Base-by-base conservation (phyloP, 2,888 invertebrate species). In the Cephalotes varians region DNA sequence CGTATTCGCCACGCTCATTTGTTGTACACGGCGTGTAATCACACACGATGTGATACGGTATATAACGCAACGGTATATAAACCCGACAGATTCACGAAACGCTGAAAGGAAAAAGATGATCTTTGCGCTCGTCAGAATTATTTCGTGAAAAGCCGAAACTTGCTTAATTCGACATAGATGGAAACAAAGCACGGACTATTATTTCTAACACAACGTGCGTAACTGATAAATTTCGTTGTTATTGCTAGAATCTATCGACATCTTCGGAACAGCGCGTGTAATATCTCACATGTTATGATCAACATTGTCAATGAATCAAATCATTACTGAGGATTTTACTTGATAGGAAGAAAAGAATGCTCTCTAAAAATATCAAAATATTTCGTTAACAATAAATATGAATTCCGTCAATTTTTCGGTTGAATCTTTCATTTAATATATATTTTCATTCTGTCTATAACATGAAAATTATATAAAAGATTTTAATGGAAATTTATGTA, bases 1-100 rank as follows among this genome's bases (percentile, higher is more conserved):
- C 51, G 12, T 25, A 37, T 51, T 37, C 37, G 51, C 49, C n/a
- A 64, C 37, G 76, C 37, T 31, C 65, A 37, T 76, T 64, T 76
- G 76, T 76, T 65, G 65, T 65, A 54, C n/a, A 40, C 65, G 40
- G 51, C 28, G 51, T 51, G 40, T 51, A 76, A 76, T 76, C 28
- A 65, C 28, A 64, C 65, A 37, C 64, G 37, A 28, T 65, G 51
- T 65, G 65, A 65, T 15, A 21, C 64, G n/a, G 31, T 15, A 7
- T 44, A n/a, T 37, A 10, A 31, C 31, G 12, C 21, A 65, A 64
- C 37, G 34, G 60, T 34, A 18, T 25, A 64, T 40, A 40, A 73
- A 64, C 4, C 64, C 37, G 37, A 37, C n/a, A 60, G 64, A 44
- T 21, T 18, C 49, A 28, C n/a, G 64, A 76, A 60, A 73, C 44